A percentile compares a stretch with the other conserved stretches of the same genome.
These are phyloP conservation scores for Zingel zingel DNA, from an alignment of 2,113 vertebrate species.

Conservation along the genomic window DNA sequence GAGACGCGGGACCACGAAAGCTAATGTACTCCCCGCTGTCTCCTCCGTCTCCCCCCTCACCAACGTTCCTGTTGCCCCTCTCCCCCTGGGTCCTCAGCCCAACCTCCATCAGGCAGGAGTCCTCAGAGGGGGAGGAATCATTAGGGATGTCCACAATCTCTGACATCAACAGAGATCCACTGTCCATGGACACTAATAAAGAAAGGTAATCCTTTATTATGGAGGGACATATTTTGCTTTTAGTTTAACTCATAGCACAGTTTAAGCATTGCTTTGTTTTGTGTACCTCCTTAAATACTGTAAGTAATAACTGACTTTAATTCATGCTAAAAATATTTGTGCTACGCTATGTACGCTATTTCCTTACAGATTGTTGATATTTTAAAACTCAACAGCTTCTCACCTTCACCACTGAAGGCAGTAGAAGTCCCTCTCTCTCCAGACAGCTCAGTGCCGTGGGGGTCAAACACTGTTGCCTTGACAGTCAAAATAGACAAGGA, in stretches of 20 bases:
- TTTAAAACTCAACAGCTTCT: constrained; percentile 17
- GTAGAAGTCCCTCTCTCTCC: constrained; percentile 92
- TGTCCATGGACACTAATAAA: constrained; percentile 92
- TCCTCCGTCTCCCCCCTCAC: constrained; percentile 62
- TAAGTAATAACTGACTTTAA: not conserved
- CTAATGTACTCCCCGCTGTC: constrained; percentile 85
- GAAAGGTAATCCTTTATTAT: not conserved
- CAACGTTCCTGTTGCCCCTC: constrained; percentile 52
- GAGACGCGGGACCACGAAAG: constrained; percentile 87
- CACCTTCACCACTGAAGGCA: constrained; percentile 90
- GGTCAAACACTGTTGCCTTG: constrained; percentile 92
- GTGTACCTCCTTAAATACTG: not conserved
- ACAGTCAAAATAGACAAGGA: constrained; percentile 48
- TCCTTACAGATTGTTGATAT: not conserved
- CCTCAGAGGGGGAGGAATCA: constrained; percentile 95
- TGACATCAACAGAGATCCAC: constrained; percentile 93
- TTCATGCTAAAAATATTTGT: no score
- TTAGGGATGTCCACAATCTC: constrained; percentile 95
- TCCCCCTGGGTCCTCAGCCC: constrained; percentile 75
- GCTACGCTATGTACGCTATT: not conserved
- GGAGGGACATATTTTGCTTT: not conserved
- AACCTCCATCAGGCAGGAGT: constrained; percentile 94
- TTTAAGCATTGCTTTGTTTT: not conserved
- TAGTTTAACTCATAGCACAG: not conserved
- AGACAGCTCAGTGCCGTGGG: constrained; percentile 88